Percentiles rank a stretch among this genome's conserved stretches.
phyloP scores from a whole-genome alignment of 2,797 vertebrate genomes.

The Pteropus rufus region DNA sequence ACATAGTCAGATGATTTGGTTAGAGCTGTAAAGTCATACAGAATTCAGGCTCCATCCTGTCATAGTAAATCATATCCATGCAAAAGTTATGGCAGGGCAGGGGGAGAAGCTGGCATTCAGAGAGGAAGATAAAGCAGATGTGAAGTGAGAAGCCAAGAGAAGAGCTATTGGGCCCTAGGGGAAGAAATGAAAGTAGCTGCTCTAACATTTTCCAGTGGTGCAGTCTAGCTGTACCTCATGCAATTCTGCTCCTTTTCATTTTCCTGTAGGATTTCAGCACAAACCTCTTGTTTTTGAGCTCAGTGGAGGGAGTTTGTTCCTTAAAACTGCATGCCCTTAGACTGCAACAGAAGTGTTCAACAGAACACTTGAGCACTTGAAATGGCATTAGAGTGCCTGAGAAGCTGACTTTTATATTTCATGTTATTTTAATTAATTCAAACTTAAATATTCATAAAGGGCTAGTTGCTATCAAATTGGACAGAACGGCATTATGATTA shows the following conservation, averaged over 20 bases:
- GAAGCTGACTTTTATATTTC: background rate
- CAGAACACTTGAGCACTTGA: background rate
- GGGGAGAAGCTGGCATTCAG: background rate
- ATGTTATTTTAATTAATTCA: background rate
- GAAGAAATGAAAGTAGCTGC: background rate
- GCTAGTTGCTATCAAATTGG: background rate
- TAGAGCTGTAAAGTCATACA: background rate
- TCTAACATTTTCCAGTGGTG: background rate
- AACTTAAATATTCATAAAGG: background rate
- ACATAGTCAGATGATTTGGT: background rate
- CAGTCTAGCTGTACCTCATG: fast-evolving
- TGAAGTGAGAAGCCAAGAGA: background rate
- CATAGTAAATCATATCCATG: background rate
- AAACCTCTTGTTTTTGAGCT: background rate
- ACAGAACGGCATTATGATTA: background rate
- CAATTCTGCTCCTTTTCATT: background rate
- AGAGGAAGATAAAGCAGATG: background rate
- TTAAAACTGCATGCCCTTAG: background rate
- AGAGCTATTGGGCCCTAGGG: background rate
- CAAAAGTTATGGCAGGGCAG: background rate
- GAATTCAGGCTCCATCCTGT: background rate
- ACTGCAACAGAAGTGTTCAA: background rate
- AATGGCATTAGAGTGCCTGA: background rate
- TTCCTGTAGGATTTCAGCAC: background rate
- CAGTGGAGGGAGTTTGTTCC: background rate